Base-by-base conservation (phyloP, 2,113 vertebrate genomes). In the Morone chrysops region DNA sequence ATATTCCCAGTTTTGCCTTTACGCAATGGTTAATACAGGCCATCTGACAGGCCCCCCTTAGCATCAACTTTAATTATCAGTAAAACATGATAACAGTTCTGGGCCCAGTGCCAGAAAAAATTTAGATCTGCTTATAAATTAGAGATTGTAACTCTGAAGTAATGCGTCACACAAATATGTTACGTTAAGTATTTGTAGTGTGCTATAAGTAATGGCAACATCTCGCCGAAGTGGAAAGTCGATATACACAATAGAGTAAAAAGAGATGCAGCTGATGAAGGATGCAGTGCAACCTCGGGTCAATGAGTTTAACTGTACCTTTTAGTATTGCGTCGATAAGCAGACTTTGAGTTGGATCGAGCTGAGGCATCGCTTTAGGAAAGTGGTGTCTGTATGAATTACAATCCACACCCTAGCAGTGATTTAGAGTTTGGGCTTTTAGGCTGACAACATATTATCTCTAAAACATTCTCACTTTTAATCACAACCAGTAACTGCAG, bases 261-360 rank as follows among this genome's bases (percentile, higher is more conserved):
- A 73, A 48, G 66, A 63, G 43, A 68, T 41, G 0, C 45, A 51
- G 22, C 69, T 73, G 74, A 80, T 82, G 75, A 86, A 73, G 78
- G 73, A 88, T 81, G 87, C 16, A 57, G 80, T 38, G 75, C 82
- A 81, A 66, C 68, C 20, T 69, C 20, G 12, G 88, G 85, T 90
- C 89, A 88, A 60, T 77, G 82, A 82, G 80, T 79, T 83, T 72
- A 86, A 87, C 82, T 80, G 3, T 80, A 70, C 48, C 80, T 78
- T 84, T 90, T 84, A 77, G 81, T 80, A 57, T 54, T 76, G 85
- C 86, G 89, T 92, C 68, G 43, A 90, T 91, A 75, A 69, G 79
- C 89, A 82, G 82, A 82, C 81, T 82, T 73, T 40, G 45, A 72
- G 50, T 67, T 25, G 41, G 70, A 67, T 78, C 38, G 18, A 47